Evolutionary conservation across 2,888 invertebrate species (phyloP).

Genomic region (Eupithecia pulchellata): DNA sequence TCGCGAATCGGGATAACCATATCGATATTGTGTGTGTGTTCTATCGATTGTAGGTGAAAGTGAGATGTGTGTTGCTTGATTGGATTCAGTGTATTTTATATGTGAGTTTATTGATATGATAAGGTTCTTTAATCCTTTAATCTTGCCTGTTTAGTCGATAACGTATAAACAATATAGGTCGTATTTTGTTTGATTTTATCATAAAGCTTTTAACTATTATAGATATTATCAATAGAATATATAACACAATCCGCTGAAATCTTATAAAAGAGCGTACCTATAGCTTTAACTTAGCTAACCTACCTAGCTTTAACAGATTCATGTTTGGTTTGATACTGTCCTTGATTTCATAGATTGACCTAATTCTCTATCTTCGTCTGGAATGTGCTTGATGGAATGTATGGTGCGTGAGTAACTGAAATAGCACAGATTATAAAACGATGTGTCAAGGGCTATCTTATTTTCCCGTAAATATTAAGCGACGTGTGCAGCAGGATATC

Average conservation of each 20-base stretch:
- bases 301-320: no score
- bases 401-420: slow-evolving; percentile 26
- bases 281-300: background rate
- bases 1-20: slow-evolving; percentile 29
- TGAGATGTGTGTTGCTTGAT: slow-evolving; percentile 38
- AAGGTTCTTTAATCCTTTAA: slow-evolving; percentile 9
- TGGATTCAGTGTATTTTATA: slow-evolving; percentile 31
- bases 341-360: slow-evolving; percentile 17
- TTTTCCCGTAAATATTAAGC: slow-evolving; percentile 46
- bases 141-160: slow-evolving; percentile 14
- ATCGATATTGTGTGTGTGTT: slow-evolving; percentile 37
- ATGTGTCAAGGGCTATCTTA: slow-evolving; percentile 71
- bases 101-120: slow-evolving; percentile 38
- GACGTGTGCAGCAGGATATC: background rate
- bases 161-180: background rate
- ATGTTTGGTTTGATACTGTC: slow-evolving; percentile 5
- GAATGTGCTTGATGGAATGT: slow-evolving; percentile 23
- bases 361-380: slow-evolving; percentile 16
- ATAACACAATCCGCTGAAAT: background rate
- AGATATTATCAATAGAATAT: background rate
- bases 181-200: background rate
- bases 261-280: background rate
- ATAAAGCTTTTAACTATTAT: background rate
- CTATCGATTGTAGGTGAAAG: slow-evolving; percentile 42
- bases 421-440: slow-evolving; percentile 43